Base-by-base conservation (phyloP, 2,113 vertebrate species). In the Fulica atra region DNA sequence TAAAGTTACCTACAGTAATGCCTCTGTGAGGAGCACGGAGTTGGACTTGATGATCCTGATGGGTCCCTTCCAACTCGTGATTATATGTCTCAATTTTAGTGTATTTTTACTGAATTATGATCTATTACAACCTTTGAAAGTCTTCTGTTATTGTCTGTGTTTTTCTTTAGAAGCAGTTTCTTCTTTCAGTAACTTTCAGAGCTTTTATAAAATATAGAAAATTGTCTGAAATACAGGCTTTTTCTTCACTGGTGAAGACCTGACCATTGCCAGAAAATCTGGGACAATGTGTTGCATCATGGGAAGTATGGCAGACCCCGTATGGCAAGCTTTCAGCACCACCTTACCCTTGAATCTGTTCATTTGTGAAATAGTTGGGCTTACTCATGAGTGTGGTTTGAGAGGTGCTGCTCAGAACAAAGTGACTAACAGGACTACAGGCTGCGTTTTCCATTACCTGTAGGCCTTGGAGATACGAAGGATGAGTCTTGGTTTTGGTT, bases 271-370 rank as follows among this genome's bases (percentile, higher is more conserved):
- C 24, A 48, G 66, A 86, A 89, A 66, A 59, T 63, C 51, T 82
- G 15, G 83, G 36, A 35, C 14, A 46, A 2, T 54, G 17, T 36
- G 16, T 17, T 83, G 48, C 69, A 59, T 66, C 31, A 29, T 17
- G 38, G n/a, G 40, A 86, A 65, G 38, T 54, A 25, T 6, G 8
- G 6, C 46, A 80, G 54, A 59, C 9, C 10, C 31, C 0, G 0
- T 38, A 14, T 1, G 1, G 35, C 74, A 69, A 21, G 16, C 56
- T 83, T 83, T 59, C 31, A 64, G 35, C 16, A 10, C 51, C 6
- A 25, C 29, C 17, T 81, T 38, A 8, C 2, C 0, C 19, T 70
- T 72, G 17, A 54, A 31, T 69, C 29, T 65, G 7, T 57, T 84
- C 0, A 4, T 82, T 81, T 80, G 21, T 80, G 63, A 54, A 74